Base-by-base conservation (phyloP, 2,888 invertebrate genomes). In the Pollenia labialis region DNA sequence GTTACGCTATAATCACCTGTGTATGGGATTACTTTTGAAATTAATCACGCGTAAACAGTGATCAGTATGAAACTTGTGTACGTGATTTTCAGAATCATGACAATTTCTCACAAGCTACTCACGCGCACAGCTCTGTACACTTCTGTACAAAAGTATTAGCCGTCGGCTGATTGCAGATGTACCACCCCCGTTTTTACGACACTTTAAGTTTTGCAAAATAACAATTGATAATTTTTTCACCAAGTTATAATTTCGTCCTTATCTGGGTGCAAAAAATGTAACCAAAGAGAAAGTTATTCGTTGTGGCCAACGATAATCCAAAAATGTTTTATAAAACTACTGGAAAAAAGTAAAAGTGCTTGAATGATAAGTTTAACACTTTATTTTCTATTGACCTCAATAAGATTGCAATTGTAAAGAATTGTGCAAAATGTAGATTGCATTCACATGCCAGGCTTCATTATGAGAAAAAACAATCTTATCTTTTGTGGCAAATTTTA, bases 351-450 rank as follows among this genome's bases (percentile, higher is more conserved):
- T 68, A 68, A 81, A 81, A 75, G 81, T 81, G 58, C 50, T 60
- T 58, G 23, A 23, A 58, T 66, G 66, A 50, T 56, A 32, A 44
- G 69, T 69, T 82, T 46, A 52, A 60, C 58, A 68, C 52, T 75
- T 68, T 68, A 69, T 82, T 52, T 68, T 75, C 75, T 52, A 75
- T 75, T 82, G 81, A 68, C 81, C 81, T 75, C 81, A 82, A 82
- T 81, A 44, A 48, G 60, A 56, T 52, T 81, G 42, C 68, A 75
- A 52, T 18, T 66, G 81, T 52, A 48, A 40, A 54, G 18, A 66
- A 50, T 40, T 74, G 66, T 62, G 66, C 42, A n/a, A 2, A 66
- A 82, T 23, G 52, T n/a, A 75, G 52, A 58, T 60, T 81, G 23
- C 44, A 75, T 58, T 64, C 12, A 12, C 40, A 46, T 16, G 32